These are phyloP conservation scores for Thereuonema tuberculata DNA, from an alignment of 1,140 invertebrate species.

Conservation along the genomic window DNA sequence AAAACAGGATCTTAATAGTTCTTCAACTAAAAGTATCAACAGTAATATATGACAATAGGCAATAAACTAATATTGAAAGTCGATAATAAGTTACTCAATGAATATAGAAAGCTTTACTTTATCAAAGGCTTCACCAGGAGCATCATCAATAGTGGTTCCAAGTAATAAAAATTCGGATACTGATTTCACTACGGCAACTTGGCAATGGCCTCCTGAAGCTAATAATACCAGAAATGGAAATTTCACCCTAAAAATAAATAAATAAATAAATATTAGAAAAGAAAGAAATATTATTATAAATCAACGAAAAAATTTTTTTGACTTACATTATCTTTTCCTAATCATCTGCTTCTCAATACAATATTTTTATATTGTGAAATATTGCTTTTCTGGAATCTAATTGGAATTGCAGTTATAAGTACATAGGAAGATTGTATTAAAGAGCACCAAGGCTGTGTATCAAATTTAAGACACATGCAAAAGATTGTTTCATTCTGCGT, in stretches of 20 bases:
- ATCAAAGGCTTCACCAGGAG: constrained; percentile 83
- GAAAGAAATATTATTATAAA: constrained; percentile 1
- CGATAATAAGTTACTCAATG: constrained; percentile 13
- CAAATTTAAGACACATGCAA: too few relatives aligned
- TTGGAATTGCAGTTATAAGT: too few relatives aligned
- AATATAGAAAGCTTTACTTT: too few relatives aligned
- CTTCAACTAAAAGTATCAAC: background rate
- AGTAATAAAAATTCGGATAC: constrained; percentile 63
- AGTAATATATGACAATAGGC: background rate
- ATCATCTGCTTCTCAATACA: too few relatives aligned
- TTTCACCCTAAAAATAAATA: constrained; percentile 47
- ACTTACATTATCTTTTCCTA: background rate
- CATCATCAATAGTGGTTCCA: constrained; percentile 62
- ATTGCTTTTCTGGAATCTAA: too few relatives aligned
- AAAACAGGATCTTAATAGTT: background rate
- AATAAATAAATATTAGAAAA: constrained; percentile 10
- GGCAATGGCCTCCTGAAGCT: constrained; percentile 82
- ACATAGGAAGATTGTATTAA: too few relatives aligned
- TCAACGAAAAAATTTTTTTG: background rate
- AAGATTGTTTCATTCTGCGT: too few relatives aligned
- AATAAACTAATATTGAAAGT: constrained; percentile 10
- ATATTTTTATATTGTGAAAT: too few relatives aligned
- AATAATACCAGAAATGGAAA: constrained; percentile 84
- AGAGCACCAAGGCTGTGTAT: too few relatives aligned
- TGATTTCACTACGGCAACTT: constrained; percentile 59